A percentile compares a stretch with the other conserved stretches of the same genome.
These are phyloP conservation scores for Boloria euphrosyne DNA, from an alignment of 2,888 invertebrate species.

Conservation along the genomic window DNA sequence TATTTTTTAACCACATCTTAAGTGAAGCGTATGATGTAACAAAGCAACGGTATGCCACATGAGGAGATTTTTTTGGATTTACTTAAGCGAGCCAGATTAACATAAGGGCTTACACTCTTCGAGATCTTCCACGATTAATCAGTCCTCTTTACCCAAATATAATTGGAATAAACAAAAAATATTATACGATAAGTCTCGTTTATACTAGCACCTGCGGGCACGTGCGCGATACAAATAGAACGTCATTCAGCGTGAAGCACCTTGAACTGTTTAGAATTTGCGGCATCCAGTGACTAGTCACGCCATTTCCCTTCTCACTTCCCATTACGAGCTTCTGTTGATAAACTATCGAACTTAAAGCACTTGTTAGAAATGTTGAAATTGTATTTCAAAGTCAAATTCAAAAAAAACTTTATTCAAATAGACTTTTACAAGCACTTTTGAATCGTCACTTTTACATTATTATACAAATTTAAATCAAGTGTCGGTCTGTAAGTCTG, in stretches of 20 bases:
- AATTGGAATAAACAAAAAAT: background rate
- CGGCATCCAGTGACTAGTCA: constrained; percentile 10
- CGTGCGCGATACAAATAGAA: constrained; percentile 21
- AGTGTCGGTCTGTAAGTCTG: too few relatives aligned
- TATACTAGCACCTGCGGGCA: background rate
- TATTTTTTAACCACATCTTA: too few relatives aligned
- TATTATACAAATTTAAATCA: too few relatives aligned
- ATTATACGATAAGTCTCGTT: background rate
- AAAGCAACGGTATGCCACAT: too few relatives aligned
- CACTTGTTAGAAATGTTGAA: background rate
- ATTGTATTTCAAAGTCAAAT: too few relatives aligned
- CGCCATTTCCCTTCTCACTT: constrained; percentile 2
- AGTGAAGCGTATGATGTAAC: too few relatives aligned
- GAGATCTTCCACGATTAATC: background rate
- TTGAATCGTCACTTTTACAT: too few relatives aligned
- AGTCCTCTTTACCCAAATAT: background rate
- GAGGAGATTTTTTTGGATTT: too few relatives aligned
- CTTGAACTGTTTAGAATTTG: constrained; percentile 21
- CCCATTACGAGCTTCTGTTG: background rate
- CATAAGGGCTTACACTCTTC: too few relatives aligned
- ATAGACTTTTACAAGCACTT: too few relatives aligned
- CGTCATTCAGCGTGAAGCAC: constrained; percentile 11
- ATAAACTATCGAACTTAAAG: background rate
- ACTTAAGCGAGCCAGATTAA: too few relatives aligned
- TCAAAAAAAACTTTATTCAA: too few relatives aligned